phyloP scores from a whole-genome alignment of 1,140 invertebrate species.

The Onthophagus taurus region DNA sequence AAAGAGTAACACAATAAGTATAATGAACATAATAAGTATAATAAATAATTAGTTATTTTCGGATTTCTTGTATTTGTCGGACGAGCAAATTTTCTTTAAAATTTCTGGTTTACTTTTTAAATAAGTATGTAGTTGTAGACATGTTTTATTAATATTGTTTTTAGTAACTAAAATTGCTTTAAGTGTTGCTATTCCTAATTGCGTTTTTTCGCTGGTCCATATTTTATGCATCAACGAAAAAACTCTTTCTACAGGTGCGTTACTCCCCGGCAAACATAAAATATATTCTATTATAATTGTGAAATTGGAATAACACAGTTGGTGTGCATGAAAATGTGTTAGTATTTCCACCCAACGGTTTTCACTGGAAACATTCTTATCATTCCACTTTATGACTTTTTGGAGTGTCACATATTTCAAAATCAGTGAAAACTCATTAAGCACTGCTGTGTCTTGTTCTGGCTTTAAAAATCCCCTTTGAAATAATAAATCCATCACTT shows the following conservation, averaged over 20 bases:
- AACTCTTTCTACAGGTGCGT: constrained; percentile 20
- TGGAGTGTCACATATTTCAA: constrained; percentile 14
- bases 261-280: constrained; percentile 19
- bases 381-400: constrained; percentile 19
- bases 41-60: too few relatives aligned
- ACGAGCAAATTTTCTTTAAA: constrained; percentile 26
- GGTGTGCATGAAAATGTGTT: constrained; percentile 14
- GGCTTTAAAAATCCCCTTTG: constrained; percentile 12
- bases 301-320: constrained; percentile 21
- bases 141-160: constrained; percentile 18
- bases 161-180: constrained; percentile 18
- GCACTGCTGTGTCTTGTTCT: constrained; percentile 10
- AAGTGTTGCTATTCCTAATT: constrained; percentile 12
- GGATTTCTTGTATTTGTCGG: constrained; percentile 25
- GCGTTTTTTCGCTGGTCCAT: constrained; percentile 18
- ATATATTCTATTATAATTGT: constrained; percentile 16
- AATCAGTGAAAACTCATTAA: constrained; percentile 16
- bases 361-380: constrained; percentile 15
- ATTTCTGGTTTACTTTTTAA: constrained; percentile 23
- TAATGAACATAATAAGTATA: too few relatives aligned
- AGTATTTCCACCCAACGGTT: constrained; percentile 20
- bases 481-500: constrained; percentile 15
- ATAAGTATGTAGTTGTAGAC: constrained; percentile 20
- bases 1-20: too few relatives aligned
- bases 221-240: constrained; percentile 19